Percentiles rank a stretch among this genome's conserved stretches.
Conservation (phyloP, 2,888 invertebrate species). For the Pseudococcus viburni region DNA sequence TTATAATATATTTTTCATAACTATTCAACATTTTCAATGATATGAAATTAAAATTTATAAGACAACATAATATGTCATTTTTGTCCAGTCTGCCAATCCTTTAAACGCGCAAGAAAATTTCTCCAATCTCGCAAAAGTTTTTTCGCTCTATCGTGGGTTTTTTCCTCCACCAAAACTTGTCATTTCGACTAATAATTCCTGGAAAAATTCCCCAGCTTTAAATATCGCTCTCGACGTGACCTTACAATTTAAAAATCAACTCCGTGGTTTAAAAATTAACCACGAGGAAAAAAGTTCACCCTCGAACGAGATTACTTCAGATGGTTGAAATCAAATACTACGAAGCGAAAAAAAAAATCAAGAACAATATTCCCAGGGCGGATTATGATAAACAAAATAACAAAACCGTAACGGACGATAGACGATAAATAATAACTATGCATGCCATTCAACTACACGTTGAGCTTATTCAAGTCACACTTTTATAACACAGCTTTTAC, state of each 20-base stretch:
- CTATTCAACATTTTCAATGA: conserved; percentile 15
- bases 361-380: conserved; percentile 23
- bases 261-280: background rate
- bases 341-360: background rate
- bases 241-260: background rate
- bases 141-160: background rate
- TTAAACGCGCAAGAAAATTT: background rate
- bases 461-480: conserved; percentile 53
- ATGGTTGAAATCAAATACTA: background rate
- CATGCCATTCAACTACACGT: conserved; percentile 41
- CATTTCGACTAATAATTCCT: background rate
- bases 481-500: conserved; percentile 47
- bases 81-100: background rate
- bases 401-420: conserved; percentile 38
- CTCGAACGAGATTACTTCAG: background rate
- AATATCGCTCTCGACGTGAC: background rate
- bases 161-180: background rate
- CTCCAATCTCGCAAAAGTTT: background rate
- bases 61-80: background rate
- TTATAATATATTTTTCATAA: background rate
- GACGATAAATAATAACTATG: conserved; percentile 55
- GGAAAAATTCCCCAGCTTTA: background rate
- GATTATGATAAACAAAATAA: conserved; percentile 4
- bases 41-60: background rate
- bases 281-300: background rate